Percentiles rank a stretch among this genome's conserved stretches.
These are phyloP conservation scores for Cylindroiulus punctatus DNA, from an alignment of 2,888 invertebrate species.

Conservation along the genomic window DNA sequence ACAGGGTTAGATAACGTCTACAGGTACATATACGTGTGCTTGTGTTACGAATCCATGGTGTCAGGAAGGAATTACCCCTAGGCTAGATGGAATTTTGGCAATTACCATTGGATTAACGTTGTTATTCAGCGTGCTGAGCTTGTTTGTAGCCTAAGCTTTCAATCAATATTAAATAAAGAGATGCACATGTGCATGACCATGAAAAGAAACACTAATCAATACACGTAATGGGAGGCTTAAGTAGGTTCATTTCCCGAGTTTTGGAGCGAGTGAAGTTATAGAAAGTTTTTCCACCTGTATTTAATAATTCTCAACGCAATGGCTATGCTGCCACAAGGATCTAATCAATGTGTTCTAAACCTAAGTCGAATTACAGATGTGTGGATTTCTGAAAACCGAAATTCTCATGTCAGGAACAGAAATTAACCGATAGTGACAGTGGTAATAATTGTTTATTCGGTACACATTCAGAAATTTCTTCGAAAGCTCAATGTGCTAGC, in stretches of 20 bases:
- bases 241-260: neutral
- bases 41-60: neutral
- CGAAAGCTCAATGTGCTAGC: too few species aligned
- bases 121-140: neutral
- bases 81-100: neutral
- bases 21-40: neutral
- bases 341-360: neutral
- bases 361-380: neutral
- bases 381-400: neutral
- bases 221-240: neutral
- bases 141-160: neutral
- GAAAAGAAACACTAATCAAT: neutral
- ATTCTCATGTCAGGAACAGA: neutral
- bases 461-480: too few species aligned
- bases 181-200: conserved; percentile 29
- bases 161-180: conserved; percentile 34
- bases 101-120: conserved; percentile 38
- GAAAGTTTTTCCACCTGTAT: neutral
- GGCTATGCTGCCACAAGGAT: neutral
- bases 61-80: neutral
- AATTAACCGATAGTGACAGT: too few species aligned
- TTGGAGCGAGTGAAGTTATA: neutral
- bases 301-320: neutral
- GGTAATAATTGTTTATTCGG: too few species aligned
- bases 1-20: too few species aligned